Evolutionary conservation across 2,113 vertebrate species (phyloP), one percentile per base, ranked within the genome.

Genomic region (Natator depressus): DNA sequence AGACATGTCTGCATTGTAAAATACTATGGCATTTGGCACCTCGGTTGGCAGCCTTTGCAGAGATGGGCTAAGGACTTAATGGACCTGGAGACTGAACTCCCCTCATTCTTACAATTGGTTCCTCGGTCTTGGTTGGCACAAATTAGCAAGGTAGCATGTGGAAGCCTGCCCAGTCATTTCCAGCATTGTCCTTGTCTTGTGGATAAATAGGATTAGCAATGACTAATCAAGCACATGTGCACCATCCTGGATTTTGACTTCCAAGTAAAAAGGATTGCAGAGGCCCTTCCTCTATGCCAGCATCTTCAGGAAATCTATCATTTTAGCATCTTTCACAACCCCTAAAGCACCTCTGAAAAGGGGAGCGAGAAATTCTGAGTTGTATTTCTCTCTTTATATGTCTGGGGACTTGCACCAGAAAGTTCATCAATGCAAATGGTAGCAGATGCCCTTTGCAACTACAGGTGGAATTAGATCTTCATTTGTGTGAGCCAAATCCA

Each of bases 111-210:
- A 31, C 65, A n/a, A n/a, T 38, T 27, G 57, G 8, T 24, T 7
- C 51, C 10, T 50, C 5, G 27, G 22, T 88, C 8, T 47, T 8
- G 65, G 10, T 82, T 72, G 20, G 78, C 57, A 88, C 51, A 47
- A 79, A 31, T 16, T 47, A 51, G n/a, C 84, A 79, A 35, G 17
- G 62, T 72, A 82, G 5, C 12, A 72, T 20, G 65, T 38, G 65
- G 17, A 72, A 25, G 1, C 7, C 42, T 35, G 24, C 16, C 47
- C 38, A 0, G 0, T 46, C 59, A 13, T 78, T 89, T 47, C 31
- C 20, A 31, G 0, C 79, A 57, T 14, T n/a, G 38, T 6, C 27
- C 82, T 17, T 79, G 53, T 22, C 10, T 16, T 25, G 20, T 59
- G 31, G 78, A 55, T 19, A 82, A 72, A 22, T 29, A 55, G 62